phyloP scores from a whole-genome alignment of 2,113 vertebrate genomes.

The Epinephelus cyanopodus region DNA sequence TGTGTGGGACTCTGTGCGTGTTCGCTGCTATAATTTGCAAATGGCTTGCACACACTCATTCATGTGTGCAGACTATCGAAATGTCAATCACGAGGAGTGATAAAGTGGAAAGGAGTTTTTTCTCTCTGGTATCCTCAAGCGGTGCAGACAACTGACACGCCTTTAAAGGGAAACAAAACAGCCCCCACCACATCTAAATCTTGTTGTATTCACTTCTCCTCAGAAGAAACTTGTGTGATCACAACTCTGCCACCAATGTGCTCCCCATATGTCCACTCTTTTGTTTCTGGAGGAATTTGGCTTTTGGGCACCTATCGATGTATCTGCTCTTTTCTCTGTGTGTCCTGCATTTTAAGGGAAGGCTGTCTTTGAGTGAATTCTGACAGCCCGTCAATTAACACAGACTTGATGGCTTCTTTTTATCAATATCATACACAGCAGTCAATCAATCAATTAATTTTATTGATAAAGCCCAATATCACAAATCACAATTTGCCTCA shows the following conservation, averaged over 20 bases:
- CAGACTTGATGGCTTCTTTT: constrained; percentile 55
- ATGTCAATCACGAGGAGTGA: constrained; percentile 75
- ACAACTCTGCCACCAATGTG: constrained; percentile 77
- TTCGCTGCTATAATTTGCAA: constrained; percentile 55
- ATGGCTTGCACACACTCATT: constrained; percentile 63
- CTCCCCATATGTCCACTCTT: constrained; percentile 79
- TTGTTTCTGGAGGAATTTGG: constrained; percentile 62
- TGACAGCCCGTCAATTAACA: constrained; percentile 71
- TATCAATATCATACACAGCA: constrained; percentile 47
- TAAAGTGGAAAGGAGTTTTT: constrained; percentile 69
- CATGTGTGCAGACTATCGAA: constrained; percentile 71
- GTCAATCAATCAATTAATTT: too few species aligned
- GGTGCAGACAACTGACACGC: constrained; percentile 71
- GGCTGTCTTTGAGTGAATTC: constrained; percentile 32
- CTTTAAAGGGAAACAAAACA: constrained; percentile 79
- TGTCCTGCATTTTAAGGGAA: constrained; percentile 28
- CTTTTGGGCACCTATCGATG: constrained; percentile 62
- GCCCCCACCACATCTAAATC: constrained; percentile 80
- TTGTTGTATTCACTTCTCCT: constrained; percentile 63
- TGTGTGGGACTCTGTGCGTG: constrained; percentile 33
- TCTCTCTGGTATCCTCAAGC: constrained; percentile 62
- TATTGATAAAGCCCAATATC: too few species aligned
- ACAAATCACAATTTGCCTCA: too few species aligned
- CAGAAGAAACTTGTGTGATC: constrained; percentile 66
- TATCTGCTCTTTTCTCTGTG: constrained; percentile 39